Base-by-base conservation (phyloP, 2,797 vertebrate genomes). In the Chelmon rostratus region DNA sequence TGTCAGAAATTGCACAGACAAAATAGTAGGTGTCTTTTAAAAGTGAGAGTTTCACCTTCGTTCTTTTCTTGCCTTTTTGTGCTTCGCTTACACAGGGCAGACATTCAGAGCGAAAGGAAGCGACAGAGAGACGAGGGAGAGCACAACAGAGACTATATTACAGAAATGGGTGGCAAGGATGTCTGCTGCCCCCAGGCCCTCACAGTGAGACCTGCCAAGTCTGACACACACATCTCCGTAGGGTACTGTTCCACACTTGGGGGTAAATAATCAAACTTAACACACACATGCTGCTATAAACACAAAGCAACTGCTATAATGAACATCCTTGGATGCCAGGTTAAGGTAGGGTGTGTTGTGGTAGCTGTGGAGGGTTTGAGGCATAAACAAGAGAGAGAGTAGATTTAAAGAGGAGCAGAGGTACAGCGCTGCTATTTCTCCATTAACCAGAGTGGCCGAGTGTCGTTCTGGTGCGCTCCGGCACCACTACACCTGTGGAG, bases 11-110 rank as follows among this genome's bases (percentile, higher is more conserved):
- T 74, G 65, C 12, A 59, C 81, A 33, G 57, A 8, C 42, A 59
- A 81, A 86, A 87, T 78, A 86, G 37, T 16, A 13, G 53, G 73
- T 59, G 52, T 66, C 53, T 75, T 82, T 68, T 58, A 52, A 68
- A 68, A 42, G 15, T 57, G 25, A 61, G 8, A 59, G 23, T 79
- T 85, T 80, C 69, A 68, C 71, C 68, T 79, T 68, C 8, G 40
- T 16, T 68, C 65, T 21, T 65, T 50, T 37, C 33, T 28, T 47
- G 53, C 53, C n/a, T 62, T 53, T 25, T 23, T 28, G 12, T 2
- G 2, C 33, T 64, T 67, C 33, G 67, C 40, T 69, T 42, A 44
- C 16, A 64, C 25, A 18, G 16, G 4, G 16, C 23, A 69, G 65
- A 56, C 13, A 18, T 61, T 72, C 28, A 46, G 25, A 62, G 64